Conservation (phyloP, 2,113 vertebrate genomes). For the Brachyhypopomus gauderio region DNA sequence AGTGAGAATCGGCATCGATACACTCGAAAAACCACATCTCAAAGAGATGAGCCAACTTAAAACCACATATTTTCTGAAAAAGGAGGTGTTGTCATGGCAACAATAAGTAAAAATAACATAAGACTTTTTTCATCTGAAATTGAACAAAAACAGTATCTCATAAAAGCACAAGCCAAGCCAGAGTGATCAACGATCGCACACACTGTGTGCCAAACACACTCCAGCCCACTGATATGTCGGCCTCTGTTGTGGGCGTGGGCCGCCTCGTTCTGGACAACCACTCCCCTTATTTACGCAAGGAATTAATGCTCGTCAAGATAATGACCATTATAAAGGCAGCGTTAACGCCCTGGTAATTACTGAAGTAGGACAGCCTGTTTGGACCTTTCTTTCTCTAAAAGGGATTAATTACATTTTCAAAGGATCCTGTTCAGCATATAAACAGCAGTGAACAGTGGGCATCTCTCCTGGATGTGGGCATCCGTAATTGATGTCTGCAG, state of each 20-base stretch:
- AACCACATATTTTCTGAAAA: constrained; percentile 64
- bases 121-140: constrained; percentile 53
- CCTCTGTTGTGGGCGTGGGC: constrained; percentile 20
- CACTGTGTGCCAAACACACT: constrained; percentile 32
- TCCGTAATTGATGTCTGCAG: constrained; percentile 10
- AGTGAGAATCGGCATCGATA: constrained; percentile 41
- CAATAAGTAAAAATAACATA: constrained; percentile 80
- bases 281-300: constrained; percentile 64
- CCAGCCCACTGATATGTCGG: not conserved
- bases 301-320: constrained; percentile 73
- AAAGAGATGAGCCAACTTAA: constrained; percentile 61
- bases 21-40: constrained; percentile 48
- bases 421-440: constrained; percentile 64
- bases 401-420: constrained; percentile 76
- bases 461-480: constrained; percentile 38
- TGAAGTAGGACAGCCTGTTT: constrained; percentile 76
- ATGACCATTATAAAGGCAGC: constrained; percentile 75
- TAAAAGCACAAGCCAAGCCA: constrained; percentile 38
- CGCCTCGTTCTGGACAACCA: constrained; percentile 54
- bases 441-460: constrained; percentile 68
- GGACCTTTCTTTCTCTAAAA: constrained; percentile 73
- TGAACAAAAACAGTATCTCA: constrained; percentile 30
- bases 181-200: constrained; percentile 45
- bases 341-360: constrained; percentile 78
- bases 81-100: constrained; percentile 76